These are phyloP conservation scores for Picus viridis DNA, from an alignment of 2,797 vertebrate species.

Conservation along the genomic window DNA sequence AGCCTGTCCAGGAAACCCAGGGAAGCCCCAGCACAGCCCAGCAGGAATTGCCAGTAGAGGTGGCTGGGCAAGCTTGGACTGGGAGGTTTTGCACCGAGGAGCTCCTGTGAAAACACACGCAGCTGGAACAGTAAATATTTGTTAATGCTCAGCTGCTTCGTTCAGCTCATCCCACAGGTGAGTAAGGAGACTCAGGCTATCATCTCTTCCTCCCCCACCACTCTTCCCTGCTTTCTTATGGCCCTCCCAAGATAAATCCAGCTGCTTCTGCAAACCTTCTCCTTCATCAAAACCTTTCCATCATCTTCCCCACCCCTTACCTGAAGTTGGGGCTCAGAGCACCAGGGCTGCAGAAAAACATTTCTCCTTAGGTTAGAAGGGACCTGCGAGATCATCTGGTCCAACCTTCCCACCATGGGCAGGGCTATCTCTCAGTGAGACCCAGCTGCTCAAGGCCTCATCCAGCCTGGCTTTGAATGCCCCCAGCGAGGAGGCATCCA, in stretches of 20 bases:
- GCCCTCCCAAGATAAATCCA: neutral
- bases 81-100: neutral
- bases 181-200: neutral
- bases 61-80: neutral
- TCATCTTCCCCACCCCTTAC: neutral
- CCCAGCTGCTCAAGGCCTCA: no score
- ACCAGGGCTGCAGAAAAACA: no score
- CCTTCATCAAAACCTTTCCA: neutral
- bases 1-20: fast-evolving
- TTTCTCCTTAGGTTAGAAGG: no score
- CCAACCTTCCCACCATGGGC: no score
- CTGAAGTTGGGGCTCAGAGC: no score
- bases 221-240: neutral
- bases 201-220: neutral
- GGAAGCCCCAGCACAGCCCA: neutral
- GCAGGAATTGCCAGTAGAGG: fast-evolving
- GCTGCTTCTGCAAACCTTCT: neutral
- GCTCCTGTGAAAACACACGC: neutral
- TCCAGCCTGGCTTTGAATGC: no score
- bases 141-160: neutral
- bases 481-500: no score
- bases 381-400: no score
- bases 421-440: no score
- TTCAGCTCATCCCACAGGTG: neutral
- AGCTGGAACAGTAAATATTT: no score